Evolutionary conservation across 2,888 invertebrate species (phyloP).

Genomic region (Eupithecia tripunctaria): DNA sequence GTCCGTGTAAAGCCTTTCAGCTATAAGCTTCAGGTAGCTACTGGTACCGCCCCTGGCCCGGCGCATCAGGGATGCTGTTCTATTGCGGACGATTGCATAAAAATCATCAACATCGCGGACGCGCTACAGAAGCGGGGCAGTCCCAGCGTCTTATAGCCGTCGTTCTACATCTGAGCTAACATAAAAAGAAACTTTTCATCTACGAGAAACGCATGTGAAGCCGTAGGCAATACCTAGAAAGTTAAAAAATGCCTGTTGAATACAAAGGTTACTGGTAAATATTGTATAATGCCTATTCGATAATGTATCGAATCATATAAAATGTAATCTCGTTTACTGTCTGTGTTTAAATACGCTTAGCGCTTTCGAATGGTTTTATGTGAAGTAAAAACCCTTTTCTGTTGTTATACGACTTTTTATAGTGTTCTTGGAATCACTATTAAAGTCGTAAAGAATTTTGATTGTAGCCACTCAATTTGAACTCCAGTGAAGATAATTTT

Average conservation of each 20-base stretch:
- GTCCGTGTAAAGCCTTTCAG: too few species aligned
- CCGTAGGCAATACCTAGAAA: background rate
- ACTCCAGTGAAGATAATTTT: background rate
- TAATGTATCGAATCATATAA: background rate
- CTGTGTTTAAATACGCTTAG: background rate
- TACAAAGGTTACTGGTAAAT: background rate
- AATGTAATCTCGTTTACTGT: background rate
- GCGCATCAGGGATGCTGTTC: too few species aligned
- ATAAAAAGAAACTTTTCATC: too few species aligned
- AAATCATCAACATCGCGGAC: too few species aligned
- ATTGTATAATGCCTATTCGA: background rate
- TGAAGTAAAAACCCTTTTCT: background rate
- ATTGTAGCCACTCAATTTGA: conserved; percentile 1
- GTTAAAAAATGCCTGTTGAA: background rate
- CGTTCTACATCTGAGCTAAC: too few species aligned
- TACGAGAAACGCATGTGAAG: too few species aligned
- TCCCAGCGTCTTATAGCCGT: too few species aligned
- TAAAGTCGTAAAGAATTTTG: background rate
- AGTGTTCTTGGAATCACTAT: background rate
- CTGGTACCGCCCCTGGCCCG: too few species aligned
- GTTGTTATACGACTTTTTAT: conserved; percentile 2
- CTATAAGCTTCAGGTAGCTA: too few species aligned
- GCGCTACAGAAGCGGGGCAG: too few species aligned
- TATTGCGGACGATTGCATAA: too few species aligned
- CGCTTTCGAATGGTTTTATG: background rate